Base-by-base conservation (phyloP, 2,888 invertebrate genomes). In the Macaria notata region DNA sequence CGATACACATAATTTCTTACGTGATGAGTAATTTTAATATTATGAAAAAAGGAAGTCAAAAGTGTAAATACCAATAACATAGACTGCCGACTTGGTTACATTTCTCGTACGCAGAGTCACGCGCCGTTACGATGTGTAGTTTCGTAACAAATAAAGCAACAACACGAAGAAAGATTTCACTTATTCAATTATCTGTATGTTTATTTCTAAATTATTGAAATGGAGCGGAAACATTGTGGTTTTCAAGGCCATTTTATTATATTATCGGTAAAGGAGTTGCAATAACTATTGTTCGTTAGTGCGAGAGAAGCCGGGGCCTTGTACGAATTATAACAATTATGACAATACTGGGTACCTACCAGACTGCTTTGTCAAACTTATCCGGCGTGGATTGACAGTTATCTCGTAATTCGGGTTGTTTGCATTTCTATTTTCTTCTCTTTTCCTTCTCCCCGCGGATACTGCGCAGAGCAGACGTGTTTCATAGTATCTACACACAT, bases 191-290 rank as follows among this genome's bases (percentile, higher is more conserved):
- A 59, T 59, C 53, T 49, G 52, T 66, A 61, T 62, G 50, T 61
- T 62, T 66, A 65, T 79, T 80, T 76, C 76, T 70, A 74, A 79
- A 81, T 76, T 65, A 58, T 63, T 71, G 64, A 81, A 84, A 64
- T 80, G 75, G 80, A 81, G 81, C 79, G 77, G 75, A 84, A 81
- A 82, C 64, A 65, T 69, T 54, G 46, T 63, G 57, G 55, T 66
- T 63, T 69, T 72, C 80, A 84, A 81, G 82, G 83, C 74, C 72
- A 56, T 49, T 56, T 62, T 61, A 61, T 50, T 54, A 58, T 65
- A 68, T 66, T 64, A 68, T 49, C 63, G 46, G 56, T 62, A 62
- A 61, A 64, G 53, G 56, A 55, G 54, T 57, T 59, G 66, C 66
- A 67, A 70, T 63, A 48, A 57, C 53, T 57, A 59, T 56, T 62